Percentiles rank a stretch among this genome's conserved stretches.
Conservation (phyloP, 2,113 vertebrate species). For the Aix galericulata region DNA sequence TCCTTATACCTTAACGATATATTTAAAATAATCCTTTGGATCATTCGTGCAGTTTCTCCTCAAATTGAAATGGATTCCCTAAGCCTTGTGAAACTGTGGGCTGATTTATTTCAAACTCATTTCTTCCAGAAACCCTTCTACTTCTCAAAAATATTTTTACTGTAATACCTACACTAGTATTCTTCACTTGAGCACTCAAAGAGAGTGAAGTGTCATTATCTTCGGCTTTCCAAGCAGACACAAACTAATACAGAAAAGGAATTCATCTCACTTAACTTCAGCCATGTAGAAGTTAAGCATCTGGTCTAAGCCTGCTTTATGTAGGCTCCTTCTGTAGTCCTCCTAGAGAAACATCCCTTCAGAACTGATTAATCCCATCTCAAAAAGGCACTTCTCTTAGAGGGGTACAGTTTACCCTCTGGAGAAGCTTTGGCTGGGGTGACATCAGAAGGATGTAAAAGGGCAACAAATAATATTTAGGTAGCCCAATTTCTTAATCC, state of each 20-base stretch:
- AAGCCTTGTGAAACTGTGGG: not conserved
- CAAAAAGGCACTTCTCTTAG: not conserved
- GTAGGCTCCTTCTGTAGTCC: not conserved
- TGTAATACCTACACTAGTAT: not conserved
- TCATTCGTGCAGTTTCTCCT: not conserved
- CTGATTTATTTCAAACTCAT: not conserved
- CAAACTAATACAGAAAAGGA: not conserved
- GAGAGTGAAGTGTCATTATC: not conserved
- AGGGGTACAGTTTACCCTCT: not conserved
- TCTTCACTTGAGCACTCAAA: not conserved
- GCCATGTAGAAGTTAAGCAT: not conserved
- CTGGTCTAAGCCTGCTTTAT: not conserved
- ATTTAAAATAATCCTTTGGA: not conserved
- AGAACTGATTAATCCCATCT: not conserved
- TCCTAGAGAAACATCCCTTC: not conserved
- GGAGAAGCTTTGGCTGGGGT: not conserved
- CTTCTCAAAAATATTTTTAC: not conserved
- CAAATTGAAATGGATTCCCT: not conserved
- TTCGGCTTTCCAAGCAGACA: not conserved
- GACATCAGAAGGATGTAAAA: not conserved
- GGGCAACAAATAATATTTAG: not conserved
- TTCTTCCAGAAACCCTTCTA: not conserved
- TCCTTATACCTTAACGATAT: not conserved
- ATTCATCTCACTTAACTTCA: not conserved
- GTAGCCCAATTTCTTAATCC: not conserved